Evolutionary conservation across 2,113 vertebrate genomes (phyloP), one percentile per base, ranked within the genome.

Genomic region (Ibidorhyncha struthersii): DNA sequence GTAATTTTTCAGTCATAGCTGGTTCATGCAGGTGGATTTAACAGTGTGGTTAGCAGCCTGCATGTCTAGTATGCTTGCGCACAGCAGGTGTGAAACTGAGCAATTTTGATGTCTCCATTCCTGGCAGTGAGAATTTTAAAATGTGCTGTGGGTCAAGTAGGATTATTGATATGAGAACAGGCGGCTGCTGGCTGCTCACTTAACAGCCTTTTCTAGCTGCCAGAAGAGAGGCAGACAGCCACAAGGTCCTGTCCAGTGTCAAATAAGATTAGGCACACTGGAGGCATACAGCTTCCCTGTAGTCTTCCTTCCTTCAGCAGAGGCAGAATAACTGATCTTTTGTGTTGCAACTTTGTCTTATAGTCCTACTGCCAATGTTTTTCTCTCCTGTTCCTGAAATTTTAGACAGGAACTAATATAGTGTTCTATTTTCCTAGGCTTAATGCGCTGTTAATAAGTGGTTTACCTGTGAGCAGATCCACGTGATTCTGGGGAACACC

Each of bases 91-190:
- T n/a, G 66, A 89, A 96, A 82, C 53, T 2, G 36, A 82, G 53
- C 5, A 5, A 10, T 89, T 94, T 79, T 83, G 62, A 53, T 55
- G 49, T 86, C 63, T 85, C 25, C 4, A 0, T 34, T 86, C 95
- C 81, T 80, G 70, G n/a, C 74, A 70, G 45, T 56, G 36, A 80
- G 74, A 87, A 59, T 50, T 87, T 22, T 47, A 49, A 93, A 96
- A 53, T 89, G 50, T 82, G 73, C 66, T 63, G 29, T 58, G 78
- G 58, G 62, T 96, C 73, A 72, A 52, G 70, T n/a, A 58, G 84
- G 77, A 58, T 97, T 96, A 85, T 65, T 91, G 77, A 25, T 67
- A 59, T 69, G 86, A 76, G 69, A 96, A 45, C 69, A 93, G 36
- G 76, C 38, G 8, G 38, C 50, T 3, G 14, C 61, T 91, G 82